Base-by-base conservation (phyloP, 2,888 invertebrate species). In the Esperia sulphurella region DNA sequence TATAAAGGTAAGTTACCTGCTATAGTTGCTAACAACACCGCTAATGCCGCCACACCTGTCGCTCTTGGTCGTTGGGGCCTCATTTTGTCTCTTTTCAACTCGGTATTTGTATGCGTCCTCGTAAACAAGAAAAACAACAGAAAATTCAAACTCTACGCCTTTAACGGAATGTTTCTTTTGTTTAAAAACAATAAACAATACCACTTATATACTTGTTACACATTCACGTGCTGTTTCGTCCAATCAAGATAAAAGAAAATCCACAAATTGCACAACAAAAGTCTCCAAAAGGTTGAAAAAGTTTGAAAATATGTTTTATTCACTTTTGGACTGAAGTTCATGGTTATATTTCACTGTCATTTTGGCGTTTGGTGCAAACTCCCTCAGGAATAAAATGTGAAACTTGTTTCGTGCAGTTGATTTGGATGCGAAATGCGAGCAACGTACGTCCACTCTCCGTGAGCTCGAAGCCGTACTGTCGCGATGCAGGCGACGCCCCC, bases 11-110 rank as follows among this genome's bases (percentile, higher is more conserved):
- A 70, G 59, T 75, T 87, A 89, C 89, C 89, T 89, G 89, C 73
- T 80, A 87, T 70, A 64, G 76, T 70, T 58, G 81, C 83, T 73
- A 87, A 78, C 68, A 88, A 69, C 62, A 87, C 73, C 71, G 79
- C 84, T 63, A 86, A 67, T 68, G 76, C 79, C 75, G 69, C 85
- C 84, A 81, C 89, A 89, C 89, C 88, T 88, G 88, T 87, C 86
- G 76, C 80, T 77, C 84, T 71, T 63, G 65, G 75, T 59, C 76
- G 79, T 54, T 72, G 69, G 63, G 73, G 73, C 78, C 70, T 80
- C 88, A 87, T 89, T 59, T 82, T 84, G 85, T 88, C 88, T 82
- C 86, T 85, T 75, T 88, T 80, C 65, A 75, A 81, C 86, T 68
- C 77, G 66, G 69, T 72, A 71, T 66, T 65, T 59, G 67, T 67